Percentiles rank a stretch among this genome's conserved stretches.
Evolutionary conservation across 2,113 vertebrate species (phyloP).

Genomic region (Erinaceus europaeus): DNA sequence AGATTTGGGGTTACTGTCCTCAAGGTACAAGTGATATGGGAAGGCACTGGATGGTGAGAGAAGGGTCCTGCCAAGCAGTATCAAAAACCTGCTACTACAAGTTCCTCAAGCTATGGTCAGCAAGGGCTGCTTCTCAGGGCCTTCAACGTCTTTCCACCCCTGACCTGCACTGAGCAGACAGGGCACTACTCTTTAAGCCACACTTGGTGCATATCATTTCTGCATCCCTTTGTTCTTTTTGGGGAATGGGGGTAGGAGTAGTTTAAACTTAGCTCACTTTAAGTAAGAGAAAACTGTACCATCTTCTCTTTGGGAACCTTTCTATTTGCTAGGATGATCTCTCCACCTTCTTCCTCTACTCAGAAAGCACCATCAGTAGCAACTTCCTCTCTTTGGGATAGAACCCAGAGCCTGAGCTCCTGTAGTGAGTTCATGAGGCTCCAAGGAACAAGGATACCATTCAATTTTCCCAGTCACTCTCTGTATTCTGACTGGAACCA

Average conservation of each 20-base stretch:
- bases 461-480: too few species aligned
- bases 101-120: accelerated
- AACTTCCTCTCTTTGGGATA: neutral
- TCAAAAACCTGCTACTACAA: neutral
- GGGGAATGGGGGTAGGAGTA: neutral
- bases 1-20: neutral
- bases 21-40: neutral
- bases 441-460: neutral
- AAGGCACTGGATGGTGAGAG: neutral
- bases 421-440: neutral
- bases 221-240: neutral
- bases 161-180: neutral
- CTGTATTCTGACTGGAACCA: neutral
- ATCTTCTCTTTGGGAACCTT: neutral
- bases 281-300: neutral
- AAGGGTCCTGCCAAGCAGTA: neutral
- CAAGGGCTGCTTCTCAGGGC: neutral
- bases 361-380: neutral
- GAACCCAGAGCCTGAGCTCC: neutral
- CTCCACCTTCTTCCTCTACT: neutral
- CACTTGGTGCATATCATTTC: neutral
- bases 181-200: neutral
- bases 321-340: neutral
- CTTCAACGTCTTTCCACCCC: neutral
- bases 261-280: neutral